These are phyloP conservation scores for Nothura maculosa DNA, from an alignment of 2,797 vertebrate species.

Conservation along the genomic window DNA sequence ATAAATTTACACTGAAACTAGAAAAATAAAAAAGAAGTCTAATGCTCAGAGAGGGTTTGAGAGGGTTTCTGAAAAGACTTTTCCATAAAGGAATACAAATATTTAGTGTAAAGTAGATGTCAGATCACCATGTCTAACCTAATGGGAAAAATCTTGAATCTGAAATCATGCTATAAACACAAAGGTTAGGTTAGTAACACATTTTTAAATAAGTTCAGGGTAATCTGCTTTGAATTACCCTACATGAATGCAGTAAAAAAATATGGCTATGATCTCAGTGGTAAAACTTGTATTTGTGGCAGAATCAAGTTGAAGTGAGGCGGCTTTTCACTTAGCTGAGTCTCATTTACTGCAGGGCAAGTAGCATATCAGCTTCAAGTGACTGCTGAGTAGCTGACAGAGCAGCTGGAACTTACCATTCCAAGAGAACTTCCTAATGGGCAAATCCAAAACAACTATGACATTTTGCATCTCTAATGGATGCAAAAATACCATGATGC, in stretches of 20 bases:
- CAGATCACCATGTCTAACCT: background rate
- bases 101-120: background rate
- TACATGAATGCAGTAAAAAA: background rate
- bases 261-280: background rate
- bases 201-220: background rate
- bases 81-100: background rate
- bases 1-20: background rate
- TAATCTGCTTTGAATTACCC: background rate
- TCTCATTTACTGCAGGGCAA: background rate
- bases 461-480: background rate
- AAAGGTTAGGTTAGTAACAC: background rate
- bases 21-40: background rate
- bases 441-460: slow-evolving; percentile 14
- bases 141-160: background rate
- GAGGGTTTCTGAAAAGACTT: background rate
- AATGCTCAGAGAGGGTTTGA: background rate
- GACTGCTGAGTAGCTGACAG: background rate
- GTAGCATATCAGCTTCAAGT: background rate
- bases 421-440: background rate
- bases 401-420: background rate
- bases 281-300: background rate
- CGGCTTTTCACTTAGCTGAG: background rate
- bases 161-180: background rate
- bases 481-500: slow-evolving; percentile 5
- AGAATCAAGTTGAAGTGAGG: background rate